Evolutionary conservation across 53 echinoderm and acorn worm species (phyloP), one percentile per base, ranked within the genome.

Genomic region (Glandiceps talaboti): DNA sequence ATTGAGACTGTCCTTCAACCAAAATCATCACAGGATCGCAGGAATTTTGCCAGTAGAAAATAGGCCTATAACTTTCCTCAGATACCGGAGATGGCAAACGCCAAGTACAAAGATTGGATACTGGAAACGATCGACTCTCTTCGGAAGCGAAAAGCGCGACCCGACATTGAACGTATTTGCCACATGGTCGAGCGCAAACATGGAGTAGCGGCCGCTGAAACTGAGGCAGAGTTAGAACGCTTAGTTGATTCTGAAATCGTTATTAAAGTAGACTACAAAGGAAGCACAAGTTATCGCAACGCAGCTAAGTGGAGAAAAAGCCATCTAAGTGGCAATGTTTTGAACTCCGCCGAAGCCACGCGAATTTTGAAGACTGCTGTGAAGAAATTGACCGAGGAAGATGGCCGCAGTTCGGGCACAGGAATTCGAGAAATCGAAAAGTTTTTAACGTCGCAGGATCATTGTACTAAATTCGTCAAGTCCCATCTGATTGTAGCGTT

Each of bases 81-180:
- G 64, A 26, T 73, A 1, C 31, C 32, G 26, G 75, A 79, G 73
- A 90, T 95, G 96, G 90, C 88, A 85, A 88, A 76, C 85, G 82
- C 82, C 85, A 88, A 85, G 30, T 77, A 81, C 74, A 88, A 91
- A 75, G 86, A 87, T 79, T 81, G 80, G 75, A 92, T 95, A 33
- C 81, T 95, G 27, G 92, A 92, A 28, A 83, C 90, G 1, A 95
- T 95, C 33, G 96, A 95, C 87, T 89, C 92, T 73, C 84, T 95
- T 31, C 90, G 95, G 27, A 80, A 85, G 73, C 92, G 95, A 14
- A 95, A 95, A 85, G 95, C 95, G 73, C 92, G 95, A 32, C 95
- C 95, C 33, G 95, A 92, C 81, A 85, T 92, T 33, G 95, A 95
- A 90, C 92, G 95, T 92, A 95, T 95, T 82, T 95, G 88, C 82